Percentiles rank a stretch among this genome's conserved stretches.
These are phyloP conservation scores for Limenitis camilla DNA, from an alignment of 2,888 invertebrate species.

Conservation along the genomic window DNA sequence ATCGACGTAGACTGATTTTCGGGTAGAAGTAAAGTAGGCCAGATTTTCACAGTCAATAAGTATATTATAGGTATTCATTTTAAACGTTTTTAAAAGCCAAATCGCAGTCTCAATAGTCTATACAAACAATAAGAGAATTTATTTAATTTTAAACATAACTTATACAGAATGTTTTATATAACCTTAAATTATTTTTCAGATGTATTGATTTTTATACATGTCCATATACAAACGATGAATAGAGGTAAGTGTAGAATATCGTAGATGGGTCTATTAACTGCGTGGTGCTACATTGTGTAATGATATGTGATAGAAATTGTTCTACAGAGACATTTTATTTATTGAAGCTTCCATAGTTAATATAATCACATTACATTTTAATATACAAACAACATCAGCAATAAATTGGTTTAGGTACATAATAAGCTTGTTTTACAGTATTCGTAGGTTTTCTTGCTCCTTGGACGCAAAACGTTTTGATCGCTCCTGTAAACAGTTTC, in stretches of 20 bases:
- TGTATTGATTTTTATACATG: slow-evolving; percentile 73
- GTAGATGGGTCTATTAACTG: slow-evolving; percentile 73
- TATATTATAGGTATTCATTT: slow-evolving; percentile 58
- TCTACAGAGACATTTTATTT: slow-evolving; percentile 74
- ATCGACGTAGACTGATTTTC: slow-evolving; percentile 70
- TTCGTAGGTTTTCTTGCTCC: slow-evolving; percentile 27
- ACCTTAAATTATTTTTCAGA: slow-evolving; percentile 73
- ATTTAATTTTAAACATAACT: slow-evolving; percentile 70
- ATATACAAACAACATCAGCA: slow-evolving; percentile 52
- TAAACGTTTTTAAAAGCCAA: slow-evolving; percentile 59
- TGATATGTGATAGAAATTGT: slow-evolving; percentile 73
- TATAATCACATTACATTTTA: slow-evolving; percentile 55
- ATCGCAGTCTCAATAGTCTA: slow-evolving; percentile 67
- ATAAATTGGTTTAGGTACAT: slow-evolving; percentile 60
- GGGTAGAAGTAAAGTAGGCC: slow-evolving; percentile 68
- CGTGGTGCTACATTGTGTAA: slow-evolving; percentile 73
- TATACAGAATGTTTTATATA: slow-evolving; percentile 72
- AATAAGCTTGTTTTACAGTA: slow-evolving; percentile 50
- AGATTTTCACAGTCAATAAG: slow-evolving; percentile 63
- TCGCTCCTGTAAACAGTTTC: slow-evolving; percentile 49
- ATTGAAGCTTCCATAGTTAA: slow-evolving; percentile 69
- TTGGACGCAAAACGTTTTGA: slow-evolving; percentile 35
- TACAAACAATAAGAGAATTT: slow-evolving; percentile 68
- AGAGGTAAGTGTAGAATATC: slow-evolving; percentile 64
- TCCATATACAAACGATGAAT: slow-evolving; percentile 69